Percentiles rank a stretch among this genome's conserved stretches.
These are phyloP conservation scores for Mionectes olivaceus DNA, from an alignment of 2,797 vertebrate species.

Conservation along the genomic window DNA sequence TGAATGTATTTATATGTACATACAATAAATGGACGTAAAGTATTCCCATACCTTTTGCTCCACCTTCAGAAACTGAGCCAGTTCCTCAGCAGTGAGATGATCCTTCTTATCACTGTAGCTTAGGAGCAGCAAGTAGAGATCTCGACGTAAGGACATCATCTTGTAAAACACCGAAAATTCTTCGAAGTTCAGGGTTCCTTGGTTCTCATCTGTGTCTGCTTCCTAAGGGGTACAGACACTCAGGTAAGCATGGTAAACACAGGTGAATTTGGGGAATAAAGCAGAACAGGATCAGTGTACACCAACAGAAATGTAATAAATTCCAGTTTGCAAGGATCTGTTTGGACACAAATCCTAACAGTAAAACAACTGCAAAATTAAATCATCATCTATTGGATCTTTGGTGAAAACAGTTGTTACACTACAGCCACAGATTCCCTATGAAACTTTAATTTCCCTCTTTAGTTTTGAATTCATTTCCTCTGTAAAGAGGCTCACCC, in stretches of 20 bases:
- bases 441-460: not conserved
- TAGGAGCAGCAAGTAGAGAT: conserved; percentile 93
- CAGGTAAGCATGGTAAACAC: not conserved
- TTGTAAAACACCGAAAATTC: conserved; percentile 98
- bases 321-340: not conserved
- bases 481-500: not conserved
- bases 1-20: not conserved
- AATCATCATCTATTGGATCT: not conserved
- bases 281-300: not conserved
- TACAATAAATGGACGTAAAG: too few species aligned
- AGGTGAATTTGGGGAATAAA: not conserved
- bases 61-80: conserved; percentile 88
- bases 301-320: not conserved
- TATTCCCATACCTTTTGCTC: conserved; percentile 88
- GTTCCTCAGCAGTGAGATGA: conserved; percentile 90
- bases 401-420: not conserved
- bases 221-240: conserved; percentile 79
- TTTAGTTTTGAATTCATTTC: not conserved
- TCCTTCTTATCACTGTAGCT: conserved; percentile 96
- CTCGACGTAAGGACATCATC: conserved; percentile 97
- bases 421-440: not conserved
- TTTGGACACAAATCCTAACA: not conserved
- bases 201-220: conserved; percentile 96
- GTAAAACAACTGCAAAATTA: not conserved
- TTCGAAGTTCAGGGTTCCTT: conserved; percentile 94